Evolutionary conservation across 2,797 vertebrate species (phyloP), one percentile per base, ranked within the genome.

Genomic region (Crocidura indochinensis): DNA sequence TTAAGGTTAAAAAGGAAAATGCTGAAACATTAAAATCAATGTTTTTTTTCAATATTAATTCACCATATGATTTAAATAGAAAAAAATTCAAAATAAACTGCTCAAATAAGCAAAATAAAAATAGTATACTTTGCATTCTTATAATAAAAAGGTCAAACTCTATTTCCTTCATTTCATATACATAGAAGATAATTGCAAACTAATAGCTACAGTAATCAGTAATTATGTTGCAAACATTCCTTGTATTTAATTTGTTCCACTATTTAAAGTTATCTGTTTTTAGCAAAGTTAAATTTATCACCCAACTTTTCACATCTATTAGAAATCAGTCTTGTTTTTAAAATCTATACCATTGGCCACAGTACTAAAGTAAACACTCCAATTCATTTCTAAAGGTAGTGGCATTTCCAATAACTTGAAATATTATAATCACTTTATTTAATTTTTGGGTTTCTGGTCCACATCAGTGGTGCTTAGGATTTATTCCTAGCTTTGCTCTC

Each of bases 1-100:
- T 72, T 82, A 92, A 85, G 56, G 62, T 84, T 73, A 79, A n/a
- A 89, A 88, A 26, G 38, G 17, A 29, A 80, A 84, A 88, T 53
- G 22, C 2, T 78, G 87, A 80, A 86, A 60, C 15, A 92, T 46
- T 24, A 2, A 84, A 12, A 78, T 60, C 17, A 87, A 92, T 3
- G 56, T 46, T 75, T 68, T 93, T 46, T 62, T 84, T 80, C 29
- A 20, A 91, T 60, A 78, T 15, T 74, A 26, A 92, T 90, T 74
- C 26, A 6, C 38, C 38, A 38, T 38, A 80, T 27, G 20, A 90
- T 78, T 84, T 87, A 82, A 87, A 76, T 53, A 84, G 31, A 29
- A 44, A 88, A 56, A 2, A 47, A 49, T 0, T 69, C 49, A 84
- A 92, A 92, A 80, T 65, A 90, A 88, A 86, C 38, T 38, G 38